Evolutionary conservation across 2,113 vertebrate genomes (phyloP).

Genomic region (Romanogobio albipinnatus): DNA sequence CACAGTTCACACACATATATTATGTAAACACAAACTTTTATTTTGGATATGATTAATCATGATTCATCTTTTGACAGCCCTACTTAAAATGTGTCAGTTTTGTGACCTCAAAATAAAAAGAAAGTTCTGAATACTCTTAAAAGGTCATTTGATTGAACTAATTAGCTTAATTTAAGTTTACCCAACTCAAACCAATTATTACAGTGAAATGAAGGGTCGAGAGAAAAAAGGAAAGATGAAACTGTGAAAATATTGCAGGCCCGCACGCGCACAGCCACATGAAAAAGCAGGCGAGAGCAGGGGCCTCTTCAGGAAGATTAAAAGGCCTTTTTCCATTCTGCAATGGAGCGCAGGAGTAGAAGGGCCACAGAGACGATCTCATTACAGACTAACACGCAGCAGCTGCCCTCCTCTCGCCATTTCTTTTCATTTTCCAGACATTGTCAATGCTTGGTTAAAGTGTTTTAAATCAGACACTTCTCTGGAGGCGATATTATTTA

Average conservation of each 20-base stretch:
- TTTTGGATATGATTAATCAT: too few relatives aligned
- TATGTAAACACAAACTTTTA: too few relatives aligned
- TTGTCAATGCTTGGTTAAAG: constrained; percentile 51
- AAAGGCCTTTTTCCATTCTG: constrained; percentile 58
- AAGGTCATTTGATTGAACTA: too few relatives aligned
- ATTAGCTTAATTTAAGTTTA: too few relatives aligned
- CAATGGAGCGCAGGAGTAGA: constrained; percentile 48
- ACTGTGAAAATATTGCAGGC: constrained; percentile 18
- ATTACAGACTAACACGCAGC: constrained; percentile 63
- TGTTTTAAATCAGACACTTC: constrained; percentile 57
- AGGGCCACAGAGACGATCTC: constrained; percentile 52
- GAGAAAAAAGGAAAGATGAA: constrained; percentile 20
- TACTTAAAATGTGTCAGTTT: too few relatives aligned
- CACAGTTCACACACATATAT: too few relatives aligned
- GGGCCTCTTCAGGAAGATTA: constrained; percentile 54
- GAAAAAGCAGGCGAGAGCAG: constrained; percentile 28
- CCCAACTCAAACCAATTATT: too few relatives aligned
- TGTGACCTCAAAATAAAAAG: too few relatives aligned
- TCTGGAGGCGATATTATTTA: constrained; percentile 58
- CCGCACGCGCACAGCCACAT: constrained; percentile 15
- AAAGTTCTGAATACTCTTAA: too few relatives aligned
- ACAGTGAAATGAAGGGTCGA: background rate
- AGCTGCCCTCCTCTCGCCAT: constrained; percentile 56
- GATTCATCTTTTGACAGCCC: too few relatives aligned
- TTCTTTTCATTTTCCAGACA: constrained; percentile 55